A percentile compares a stretch with the other conserved stretches of the same genome.
phyloP scores from a whole-genome alignment of 1,140 invertebrate genomes.

The Drosophila ambigua region DNA sequence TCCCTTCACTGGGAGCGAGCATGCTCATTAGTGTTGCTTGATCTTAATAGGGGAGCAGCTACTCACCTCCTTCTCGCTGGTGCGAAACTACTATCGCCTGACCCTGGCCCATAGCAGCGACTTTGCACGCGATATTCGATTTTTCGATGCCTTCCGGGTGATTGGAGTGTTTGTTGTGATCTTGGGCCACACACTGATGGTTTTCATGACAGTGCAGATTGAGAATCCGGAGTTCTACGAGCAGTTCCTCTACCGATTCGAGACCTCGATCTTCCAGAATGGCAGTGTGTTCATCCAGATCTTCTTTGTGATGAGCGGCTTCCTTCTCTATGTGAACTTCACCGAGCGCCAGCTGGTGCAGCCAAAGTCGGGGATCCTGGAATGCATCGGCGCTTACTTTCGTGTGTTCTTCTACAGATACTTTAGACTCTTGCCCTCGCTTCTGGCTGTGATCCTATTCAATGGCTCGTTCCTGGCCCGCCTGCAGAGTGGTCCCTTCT shows the following conservation, averaged over 20 bases:
- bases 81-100: slow-evolving; percentile 76
- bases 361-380: neutral
- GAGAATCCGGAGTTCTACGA: slow-evolving; percentile 76
- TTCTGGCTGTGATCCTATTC: slow-evolving; percentile 84
- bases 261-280: slow-evolving; percentile 83
- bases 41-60: slow-evolving; percentile 32
- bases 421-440: slow-evolving; percentile 85
- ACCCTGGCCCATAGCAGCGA: slow-evolving; percentile 24
- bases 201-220: slow-evolving; percentile 61
- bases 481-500: slow-evolving; percentile 84
- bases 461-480: slow-evolving; percentile 84
- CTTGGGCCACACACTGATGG: slow-evolving; percentile 61
- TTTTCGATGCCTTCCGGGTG: slow-evolving; percentile 69
- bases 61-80: slow-evolving; percentile 70
- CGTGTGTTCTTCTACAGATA: slow-evolving; percentile 84
- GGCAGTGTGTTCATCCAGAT: slow-evolving; percentile 85
- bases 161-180: slow-evolving; percentile 65
- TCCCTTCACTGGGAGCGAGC: neutral
- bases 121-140: slow-evolving; percentile 53
- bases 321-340: slow-evolving; percentile 85
- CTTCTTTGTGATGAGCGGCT: slow-evolving; percentile 85
- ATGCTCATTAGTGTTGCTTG: no score
- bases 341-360: slow-evolving; percentile 58
- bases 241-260: slow-evolving; percentile 51
- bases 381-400: slow-evolving; percentile 60